Conservation (phyloP, 2,113 vertebrate genomes). For the Leiothrix lutea region DNA sequence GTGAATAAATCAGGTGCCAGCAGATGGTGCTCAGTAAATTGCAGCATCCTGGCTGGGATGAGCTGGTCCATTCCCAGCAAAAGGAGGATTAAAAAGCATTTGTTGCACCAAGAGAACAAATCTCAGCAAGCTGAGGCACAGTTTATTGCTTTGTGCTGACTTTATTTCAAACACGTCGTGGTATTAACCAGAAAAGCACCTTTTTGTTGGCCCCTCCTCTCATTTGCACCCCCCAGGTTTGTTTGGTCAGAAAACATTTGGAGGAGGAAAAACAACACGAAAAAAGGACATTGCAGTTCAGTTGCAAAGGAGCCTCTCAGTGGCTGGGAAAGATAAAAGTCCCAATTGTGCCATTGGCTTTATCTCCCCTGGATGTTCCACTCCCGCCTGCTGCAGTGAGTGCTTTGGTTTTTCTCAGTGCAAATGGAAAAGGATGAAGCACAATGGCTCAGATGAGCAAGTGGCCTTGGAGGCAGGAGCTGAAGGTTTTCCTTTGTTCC, state of each 20-base stretch:
- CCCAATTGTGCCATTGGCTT: fast-evolving
- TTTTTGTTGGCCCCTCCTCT: neutral
- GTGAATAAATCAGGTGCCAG: slow-evolving; percentile 17
- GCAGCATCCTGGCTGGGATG: neutral
- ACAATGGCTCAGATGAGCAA: neutral
- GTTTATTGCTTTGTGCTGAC: neutral
- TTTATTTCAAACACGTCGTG: neutral
- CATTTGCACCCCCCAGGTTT: neutral
- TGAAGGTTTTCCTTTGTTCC: neutral
- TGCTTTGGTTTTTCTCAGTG: neutral
- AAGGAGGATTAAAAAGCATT: neutral
- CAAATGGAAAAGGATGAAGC: neutral
- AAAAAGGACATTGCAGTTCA: neutral
- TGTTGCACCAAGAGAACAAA: neutral
- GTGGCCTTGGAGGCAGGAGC: neutral
- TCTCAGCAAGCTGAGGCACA: neutral
- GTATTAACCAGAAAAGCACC: neutral
- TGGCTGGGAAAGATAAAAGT: neutral
- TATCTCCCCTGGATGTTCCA: neutral
- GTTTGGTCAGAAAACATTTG: neutral
- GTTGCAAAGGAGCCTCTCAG: neutral
- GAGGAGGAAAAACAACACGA: neutral
- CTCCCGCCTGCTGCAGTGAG: neutral
- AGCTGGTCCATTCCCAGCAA: neutral
- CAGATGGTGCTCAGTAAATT: slow-evolving; percentile 36